phyloP scores from a whole-genome alignment of 2,113 vertebrate genomes.

The Pithys albifrons region DNA sequence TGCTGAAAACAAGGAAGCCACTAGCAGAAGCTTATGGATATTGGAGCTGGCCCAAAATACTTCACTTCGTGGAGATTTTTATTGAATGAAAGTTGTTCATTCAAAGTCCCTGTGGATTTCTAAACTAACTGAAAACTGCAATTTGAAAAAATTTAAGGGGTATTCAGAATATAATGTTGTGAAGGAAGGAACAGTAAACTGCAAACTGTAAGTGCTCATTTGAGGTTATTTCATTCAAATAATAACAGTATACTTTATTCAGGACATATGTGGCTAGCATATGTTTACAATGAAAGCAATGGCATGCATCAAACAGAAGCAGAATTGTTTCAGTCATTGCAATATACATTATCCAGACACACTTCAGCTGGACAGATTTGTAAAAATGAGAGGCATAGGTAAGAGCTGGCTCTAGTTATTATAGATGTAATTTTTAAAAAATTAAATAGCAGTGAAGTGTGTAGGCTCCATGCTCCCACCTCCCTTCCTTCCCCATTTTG shows the following conservation, averaged over 20 bases:
- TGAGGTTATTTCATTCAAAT: constrained; percentile 5
- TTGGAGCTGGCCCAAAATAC: not conserved
- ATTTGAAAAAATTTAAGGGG: not conserved
- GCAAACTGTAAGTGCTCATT: not conserved
- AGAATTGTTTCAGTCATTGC: not conserved
- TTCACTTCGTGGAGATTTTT: not conserved
- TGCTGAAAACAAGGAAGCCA: not conserved
- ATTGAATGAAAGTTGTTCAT: constrained; percentile 1
- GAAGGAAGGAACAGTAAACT: not conserved
- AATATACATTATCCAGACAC: not conserved
- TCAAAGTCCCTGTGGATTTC: not conserved
- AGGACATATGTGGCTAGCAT: not conserved
- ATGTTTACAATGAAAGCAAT: not conserved
- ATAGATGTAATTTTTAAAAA: not conserved
- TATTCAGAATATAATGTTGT: not conserved
- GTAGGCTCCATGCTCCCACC: not conserved
- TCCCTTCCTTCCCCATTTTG: not conserved
- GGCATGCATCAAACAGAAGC: not conserved
- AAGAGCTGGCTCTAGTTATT: not conserved
- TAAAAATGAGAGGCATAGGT: not conserved
- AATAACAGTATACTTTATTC: not conserved
- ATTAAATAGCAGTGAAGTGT: not conserved
- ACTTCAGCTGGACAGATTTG: not conserved
- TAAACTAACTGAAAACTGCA: not conserved
- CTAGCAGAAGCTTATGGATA: not conserved